Evolutionary conservation across 2,797 vertebrate species (phyloP).

Genomic region (Eospalax fontanierii): DNA sequence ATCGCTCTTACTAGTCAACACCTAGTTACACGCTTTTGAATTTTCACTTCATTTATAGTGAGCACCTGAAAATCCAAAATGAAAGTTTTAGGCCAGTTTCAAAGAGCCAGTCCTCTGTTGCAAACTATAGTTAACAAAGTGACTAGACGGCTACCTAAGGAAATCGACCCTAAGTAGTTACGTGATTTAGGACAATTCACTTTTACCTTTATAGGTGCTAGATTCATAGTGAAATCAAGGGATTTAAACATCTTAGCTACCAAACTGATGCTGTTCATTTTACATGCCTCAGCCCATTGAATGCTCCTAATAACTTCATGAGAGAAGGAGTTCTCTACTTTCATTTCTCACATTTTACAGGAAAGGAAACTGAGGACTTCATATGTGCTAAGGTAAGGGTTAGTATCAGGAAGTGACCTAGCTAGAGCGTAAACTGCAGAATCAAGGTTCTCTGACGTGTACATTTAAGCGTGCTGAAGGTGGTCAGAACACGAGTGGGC

Average conservation of each 20-base stretch:
- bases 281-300: neutral
- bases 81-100: constrained; percentile 36
- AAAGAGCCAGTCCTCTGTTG: constrained; percentile 36
- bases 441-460: neutral
- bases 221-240: neutral
- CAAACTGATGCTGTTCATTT: neutral
- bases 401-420: neutral
- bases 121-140: constrained; percentile 11
- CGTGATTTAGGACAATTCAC: constrained; percentile 53
- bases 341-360: constrained; percentile 49
- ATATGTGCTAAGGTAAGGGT: constrained; percentile 20
- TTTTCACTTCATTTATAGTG: constrained; percentile 73
- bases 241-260: neutral
- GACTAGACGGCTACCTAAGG: neutral
- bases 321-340: neutral
- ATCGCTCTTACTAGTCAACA: constrained; percentile 66
- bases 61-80: constrained; percentile 52
- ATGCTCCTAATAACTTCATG: constrained; percentile 37
- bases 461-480: neutral
- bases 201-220: constrained; percentile 37
- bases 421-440: constrained; percentile 13
- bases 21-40: constrained; percentile 44
- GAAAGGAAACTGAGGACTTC: constrained; percentile 40
- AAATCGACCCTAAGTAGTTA: constrained; percentile 16
- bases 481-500: neutral